These are phyloP conservation scores for Galemys pyrenaicus DNA, from an alignment of 2,113 vertebrate species.

Conservation along the genomic window DNA sequence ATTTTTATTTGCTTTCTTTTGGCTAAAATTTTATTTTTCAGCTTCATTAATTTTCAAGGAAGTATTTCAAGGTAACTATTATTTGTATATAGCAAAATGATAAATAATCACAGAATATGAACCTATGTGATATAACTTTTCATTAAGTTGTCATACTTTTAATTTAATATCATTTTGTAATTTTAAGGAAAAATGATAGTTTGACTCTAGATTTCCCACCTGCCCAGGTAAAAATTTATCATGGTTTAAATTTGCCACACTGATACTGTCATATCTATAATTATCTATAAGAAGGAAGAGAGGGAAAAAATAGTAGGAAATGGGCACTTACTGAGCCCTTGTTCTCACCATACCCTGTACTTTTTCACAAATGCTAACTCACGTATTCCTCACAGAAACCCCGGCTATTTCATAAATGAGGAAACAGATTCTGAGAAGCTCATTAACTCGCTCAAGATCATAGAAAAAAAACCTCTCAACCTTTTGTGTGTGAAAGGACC, in stretches of 20 bases:
- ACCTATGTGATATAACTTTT: neutral
- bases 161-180: conserved; percentile 48
- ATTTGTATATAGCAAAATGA: conserved; percentile 7
- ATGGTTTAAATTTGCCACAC: neutral
- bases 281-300: neutral
- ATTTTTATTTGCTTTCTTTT: conserved; percentile 48
- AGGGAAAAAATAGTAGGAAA: neutral
- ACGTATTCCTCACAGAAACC: neutral
- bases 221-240: neutral
- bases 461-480: neutral
- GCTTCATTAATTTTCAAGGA: conserved; percentile 5
- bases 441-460: neutral
- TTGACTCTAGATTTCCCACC: neutral
- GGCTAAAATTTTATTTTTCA: conserved; percentile 44
- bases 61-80: conserved; percentile 26
- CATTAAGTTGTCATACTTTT: conserved; percentile 13
- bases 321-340: neutral
- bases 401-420: neutral
- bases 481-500: too few species aligned
- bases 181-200: neutral
- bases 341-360: too few species aligned
- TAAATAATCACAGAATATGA: conserved; percentile 15
- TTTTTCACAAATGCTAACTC: neutral
- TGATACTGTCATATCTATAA: neutral
- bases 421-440: neutral